Evolutionary conservation across 2,113 vertebrate genomes (phyloP), one percentile per base, ranked within the genome.

Genomic region (Actenoides hombroni): DNA sequence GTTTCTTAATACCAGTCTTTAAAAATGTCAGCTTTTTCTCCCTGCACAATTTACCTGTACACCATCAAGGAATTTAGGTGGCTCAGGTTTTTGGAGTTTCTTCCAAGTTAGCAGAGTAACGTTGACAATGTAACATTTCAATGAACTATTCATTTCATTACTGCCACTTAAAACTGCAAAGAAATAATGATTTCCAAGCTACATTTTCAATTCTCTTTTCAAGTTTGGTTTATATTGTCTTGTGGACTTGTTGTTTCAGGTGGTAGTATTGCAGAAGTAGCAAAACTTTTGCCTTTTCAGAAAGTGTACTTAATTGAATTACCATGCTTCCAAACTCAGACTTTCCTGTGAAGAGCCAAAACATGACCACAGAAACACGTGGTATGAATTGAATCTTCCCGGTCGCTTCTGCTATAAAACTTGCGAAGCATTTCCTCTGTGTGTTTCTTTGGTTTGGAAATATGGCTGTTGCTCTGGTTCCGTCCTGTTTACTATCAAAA

Each of bases 231-330:
- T 90, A 57, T 57, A 18, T 82, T 94, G 33, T 90, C 81, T 94
- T 91, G 82, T 91, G 88, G 78, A 63, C 60, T 91, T 93, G 68
- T 81, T 93, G 69, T 92, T 95, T 90, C 88, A 91, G 69, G 65
- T 93, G 90, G 26, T 94, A 91, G 46, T 81, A 84, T 49, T 94
- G 85, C 94, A 95, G 88, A 82, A 95, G 63, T 67, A 94, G 24
- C 84, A 93, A 81, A 96, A 86, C 60, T 92, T 87, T 87, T 87
- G 49, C 78, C 51, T 94, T 89, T 49, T 96, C 56, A 89, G 77
- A 93, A 48, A 81, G 40, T 91, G 84, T 86, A 53, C 39, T 89
- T 91, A 81, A 57, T 81, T 86, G 68, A 91, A 84, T 94, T 94
- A 73, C 68, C 76, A 35, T 51, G 64, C 60, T 94, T 94, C 83